phyloP scores from a whole-genome alignment of 2,113 vertebrate genomes.

The Petrocephalus zakoni region DNA sequence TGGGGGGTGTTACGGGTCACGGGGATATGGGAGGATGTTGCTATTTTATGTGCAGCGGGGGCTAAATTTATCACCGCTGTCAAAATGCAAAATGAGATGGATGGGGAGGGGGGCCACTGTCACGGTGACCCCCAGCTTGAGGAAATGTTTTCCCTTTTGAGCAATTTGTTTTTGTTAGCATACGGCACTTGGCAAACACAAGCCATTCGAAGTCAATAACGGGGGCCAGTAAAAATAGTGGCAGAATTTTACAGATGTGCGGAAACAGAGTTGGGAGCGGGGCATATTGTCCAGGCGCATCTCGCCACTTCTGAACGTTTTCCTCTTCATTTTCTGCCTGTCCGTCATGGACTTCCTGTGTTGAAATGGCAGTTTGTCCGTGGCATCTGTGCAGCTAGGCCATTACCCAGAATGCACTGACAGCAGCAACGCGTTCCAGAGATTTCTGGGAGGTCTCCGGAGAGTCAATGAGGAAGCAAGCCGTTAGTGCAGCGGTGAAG shows the following conservation, averaged over 20 bases:
- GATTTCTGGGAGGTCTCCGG: slow-evolving; percentile 45
- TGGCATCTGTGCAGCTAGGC: not conserved
- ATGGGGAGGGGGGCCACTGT: not conserved
- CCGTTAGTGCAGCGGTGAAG: slow-evolving; percentile 44
- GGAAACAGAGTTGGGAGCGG: slow-evolving; percentile 8
- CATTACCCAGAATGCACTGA: slow-evolving; percentile 21
- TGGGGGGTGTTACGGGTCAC: slow-evolving; percentile 24
- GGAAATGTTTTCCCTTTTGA: slow-evolving; percentile 15
- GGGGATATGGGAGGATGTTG: slow-evolving; percentile 2
- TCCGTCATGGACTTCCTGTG: not conserved
- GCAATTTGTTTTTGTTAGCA: not conserved
- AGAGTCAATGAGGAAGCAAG: slow-evolving; percentile 53
- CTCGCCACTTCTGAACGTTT: not conserved
- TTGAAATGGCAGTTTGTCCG: too few relatives aligned
- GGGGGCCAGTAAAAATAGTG: not conserved
- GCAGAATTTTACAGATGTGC: slow-evolving; percentile 9
- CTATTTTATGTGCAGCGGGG: not conserved
- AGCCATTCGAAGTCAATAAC: not conserved
- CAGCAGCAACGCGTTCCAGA: slow-evolving; percentile 32
- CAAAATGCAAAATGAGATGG: slow-evolving; percentile 4
- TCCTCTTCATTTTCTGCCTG: not conserved
- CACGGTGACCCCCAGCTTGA: not conserved
- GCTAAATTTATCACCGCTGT: slow-evolving; percentile 15
- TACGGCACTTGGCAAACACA: not conserved
- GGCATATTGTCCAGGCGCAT: not conserved